Evolutionary conservation across 1,140 invertebrate genomes (phyloP).

Genomic region (Drosophila ironensis): DNA sequence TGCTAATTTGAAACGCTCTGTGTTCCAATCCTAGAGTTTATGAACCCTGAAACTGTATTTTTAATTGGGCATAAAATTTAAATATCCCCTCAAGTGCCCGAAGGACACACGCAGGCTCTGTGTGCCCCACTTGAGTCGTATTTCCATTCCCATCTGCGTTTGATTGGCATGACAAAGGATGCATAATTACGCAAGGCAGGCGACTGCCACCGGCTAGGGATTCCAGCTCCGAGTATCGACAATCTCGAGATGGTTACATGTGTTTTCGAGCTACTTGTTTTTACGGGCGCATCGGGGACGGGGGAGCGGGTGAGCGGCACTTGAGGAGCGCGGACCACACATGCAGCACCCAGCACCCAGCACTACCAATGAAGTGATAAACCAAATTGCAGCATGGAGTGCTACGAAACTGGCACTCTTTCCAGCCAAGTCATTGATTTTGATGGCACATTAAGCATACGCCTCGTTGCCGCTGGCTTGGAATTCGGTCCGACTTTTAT

Average conservation of each 20-base stretch:
- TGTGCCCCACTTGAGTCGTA: constrained; percentile 45
- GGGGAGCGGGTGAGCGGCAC: constrained; percentile 42
- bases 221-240: not conserved
- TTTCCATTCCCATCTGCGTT: constrained; percentile 13
- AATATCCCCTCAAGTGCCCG: constrained; percentile 50
- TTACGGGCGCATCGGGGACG: constrained; percentile 2
- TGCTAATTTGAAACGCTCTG: constrained; percentile 38
- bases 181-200: constrained; percentile 62
- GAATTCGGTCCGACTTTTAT: constrained; percentile 55
- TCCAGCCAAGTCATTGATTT: constrained; percentile 63
- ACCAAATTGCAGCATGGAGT: constrained; percentile 66
- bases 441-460: constrained; percentile 77
- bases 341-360: constrained; percentile 15
- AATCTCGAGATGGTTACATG: constrained; percentile 20
- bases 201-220: constrained; percentile 12
- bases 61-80: constrained; percentile 76
- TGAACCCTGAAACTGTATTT: constrained; percentile 71
- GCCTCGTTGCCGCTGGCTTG: constrained; percentile 59
- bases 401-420: constrained; percentile 41
- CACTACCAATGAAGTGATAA: constrained; percentile 66
- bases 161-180: constrained; percentile 68
- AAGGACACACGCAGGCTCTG: constrained; percentile 47
- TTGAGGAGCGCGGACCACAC: constrained; percentile 64
- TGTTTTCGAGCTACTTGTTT: constrained; percentile 57
- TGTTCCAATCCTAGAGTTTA: constrained; percentile 29